Base-by-base conservation (phyloP, 2,797 vertebrate genomes). In the Synaphobranchus kaupii region DNA sequence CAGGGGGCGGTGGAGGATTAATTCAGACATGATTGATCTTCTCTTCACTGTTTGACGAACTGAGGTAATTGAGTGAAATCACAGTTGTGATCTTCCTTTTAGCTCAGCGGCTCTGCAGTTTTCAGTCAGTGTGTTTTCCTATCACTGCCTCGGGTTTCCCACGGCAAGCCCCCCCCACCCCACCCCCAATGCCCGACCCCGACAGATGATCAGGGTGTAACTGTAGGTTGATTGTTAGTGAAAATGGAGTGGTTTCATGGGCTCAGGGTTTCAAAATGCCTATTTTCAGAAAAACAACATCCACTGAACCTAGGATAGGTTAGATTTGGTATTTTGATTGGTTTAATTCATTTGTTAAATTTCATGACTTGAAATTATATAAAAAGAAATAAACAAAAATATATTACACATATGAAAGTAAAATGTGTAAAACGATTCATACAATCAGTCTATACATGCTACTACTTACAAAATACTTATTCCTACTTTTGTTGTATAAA, bases 41-140 rank as follows among this genome's bases (percentile, higher is more conserved):
- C 22, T 81, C 78, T 48, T 12, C 17, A 12, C 78, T n/a, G 47
- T 81, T 88, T 90, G 88, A 91, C 90, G 90, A 88, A 90, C 89
- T 88, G 91, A 90, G 90, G 91, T 87, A 90, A 84, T 90, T 89
- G 90, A 90, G 90, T 90, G 87, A 90, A 91, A 92, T 86, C 87
- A 88, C 84, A 50, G 78, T 50, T 3, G 47, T 12, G 22, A 50
- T 81, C 78, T 12, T 8, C 4, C 78, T 28, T 81, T 81, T 44
- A 12, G 31, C 9, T 5, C 2, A 4, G 15, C 31, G 50, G 78
- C 44, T 44, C 47, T 50, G 44, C 44, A n/a, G 78, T 81, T 81
- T 81, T 50, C 8, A 48, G 44, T 48, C 44, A 50, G 39, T 22
- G 28, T n/a, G 78, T 50, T 81, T 81, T 81, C 78, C 34, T 50